Base-by-base conservation (phyloP, 2,888 invertebrate species). In the Graphium colonna region DNA sequence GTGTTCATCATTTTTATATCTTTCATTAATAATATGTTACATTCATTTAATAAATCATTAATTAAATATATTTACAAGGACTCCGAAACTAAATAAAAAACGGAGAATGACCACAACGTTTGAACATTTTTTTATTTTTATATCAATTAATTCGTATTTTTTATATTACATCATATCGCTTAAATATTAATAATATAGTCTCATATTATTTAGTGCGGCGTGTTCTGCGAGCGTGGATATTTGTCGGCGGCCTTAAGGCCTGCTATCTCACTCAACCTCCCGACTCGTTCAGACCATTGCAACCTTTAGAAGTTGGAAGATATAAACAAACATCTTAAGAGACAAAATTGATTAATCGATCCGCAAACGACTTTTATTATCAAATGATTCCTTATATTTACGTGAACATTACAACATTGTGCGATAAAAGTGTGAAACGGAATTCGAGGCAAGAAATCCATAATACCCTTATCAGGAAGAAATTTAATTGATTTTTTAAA, bases 41-140 rank as follows among this genome's bases (percentile, higher is more conserved):
- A 88, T 87, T 88, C 84, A 87, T 88, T 83, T 85, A 83, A 77
- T 86, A 84, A 88, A 89, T 87, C 79, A 90, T 88, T 90, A 82
- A 87, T 87, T 89, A 86, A 88, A 86, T 87, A 79, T 82, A 90
- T 90, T 87, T 90, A 90, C 90, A 90, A 82, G 85, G 87, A 84
- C 82, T 38, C 36, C 36, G 36, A 36, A 36, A 36, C n/a, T n/a
- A 26, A 82, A 80, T 87, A 79, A 74, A 64, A 84, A 89, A 89
- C 81, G 72, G 80, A 86, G 86, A 82, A 75, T 78, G 68, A 77
- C 33, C 33, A 82, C 77, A 82, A 84, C 80, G 80, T 79, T 63
- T 77, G 71, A 87, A 88, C 88, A 86, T 82, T 67, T 65, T 61
- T 52, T 57, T 73, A 59, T 74, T 79, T 86, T 80, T 83, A 87